phyloP scores from a whole-genome alignment of 2,113 vertebrate species.

The Rhinolophus sinicus region DNA sequence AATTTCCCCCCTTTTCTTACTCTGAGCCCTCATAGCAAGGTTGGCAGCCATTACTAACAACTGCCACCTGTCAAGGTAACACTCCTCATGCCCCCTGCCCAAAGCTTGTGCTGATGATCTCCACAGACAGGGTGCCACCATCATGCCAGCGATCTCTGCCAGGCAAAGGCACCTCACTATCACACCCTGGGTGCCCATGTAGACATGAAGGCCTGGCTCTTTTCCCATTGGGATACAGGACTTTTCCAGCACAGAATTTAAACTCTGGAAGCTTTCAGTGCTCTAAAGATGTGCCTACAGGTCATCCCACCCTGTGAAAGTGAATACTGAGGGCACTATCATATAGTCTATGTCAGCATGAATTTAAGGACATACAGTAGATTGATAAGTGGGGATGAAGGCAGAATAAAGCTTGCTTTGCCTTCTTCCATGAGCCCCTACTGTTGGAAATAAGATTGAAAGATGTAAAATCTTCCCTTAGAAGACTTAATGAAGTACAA shows the following conservation, averaged over 20 bases:
- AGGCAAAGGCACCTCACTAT: background rate
- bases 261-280: background rate
- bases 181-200: background rate
- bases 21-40: background rate
- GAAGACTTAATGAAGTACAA: background rate
- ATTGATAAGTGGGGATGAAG: background rate
- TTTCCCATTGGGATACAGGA: background rate
- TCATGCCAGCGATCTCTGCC: background rate
- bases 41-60: background rate
- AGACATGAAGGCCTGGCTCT: background rate
- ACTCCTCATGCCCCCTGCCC: rapidly evolving
- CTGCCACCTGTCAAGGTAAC: background rate
- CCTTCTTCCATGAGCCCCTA: background rate
- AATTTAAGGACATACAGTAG: background rate
- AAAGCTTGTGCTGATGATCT: background rate
- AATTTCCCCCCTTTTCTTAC: background rate
- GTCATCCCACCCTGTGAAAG: background rate
- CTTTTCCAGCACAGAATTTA: background rate
- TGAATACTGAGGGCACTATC: background rate
- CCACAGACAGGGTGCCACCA: background rate
- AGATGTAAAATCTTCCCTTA: background rate
- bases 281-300: background rate
- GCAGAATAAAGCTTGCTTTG: background rate
- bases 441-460: background rate
- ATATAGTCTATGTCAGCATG: background rate